Conservation (phyloP, 2,888 invertebrate species). For the Nowickia ferox region DNA sequence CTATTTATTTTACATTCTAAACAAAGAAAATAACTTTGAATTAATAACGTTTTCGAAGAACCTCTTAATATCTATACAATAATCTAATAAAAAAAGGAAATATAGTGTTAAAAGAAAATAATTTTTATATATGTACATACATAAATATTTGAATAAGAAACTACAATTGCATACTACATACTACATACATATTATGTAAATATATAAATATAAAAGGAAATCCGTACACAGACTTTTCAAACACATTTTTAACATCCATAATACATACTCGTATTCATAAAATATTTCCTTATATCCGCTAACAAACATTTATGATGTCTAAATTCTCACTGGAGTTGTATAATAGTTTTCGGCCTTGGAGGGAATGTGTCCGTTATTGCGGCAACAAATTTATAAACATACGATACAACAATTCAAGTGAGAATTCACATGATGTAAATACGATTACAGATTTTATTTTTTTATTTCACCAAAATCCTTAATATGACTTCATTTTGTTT, state of each 20-base stretch:
- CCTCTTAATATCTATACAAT: constrained; percentile 1
- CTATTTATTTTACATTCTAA: not conserved
- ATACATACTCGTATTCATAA: too few species aligned
- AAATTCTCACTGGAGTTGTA: too few species aligned
- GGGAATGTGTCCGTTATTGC: too few species aligned
- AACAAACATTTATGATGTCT: not conserved
- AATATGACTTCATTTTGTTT: not conserved
- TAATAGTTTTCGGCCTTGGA: too few species aligned
- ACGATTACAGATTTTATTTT: not conserved
- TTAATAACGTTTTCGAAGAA: not conserved
- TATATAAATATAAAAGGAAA: constrained; percentile 8
- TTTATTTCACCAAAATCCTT: too few species aligned
- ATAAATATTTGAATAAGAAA: constrained; percentile 18
- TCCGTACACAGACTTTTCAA: constrained; percentile 14
- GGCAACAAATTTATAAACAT: too few species aligned
- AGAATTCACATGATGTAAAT: not conserved
- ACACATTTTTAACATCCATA: constrained; percentile 10
- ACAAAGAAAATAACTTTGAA: not conserved
- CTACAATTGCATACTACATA: too few species aligned
- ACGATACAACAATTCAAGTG: not conserved
- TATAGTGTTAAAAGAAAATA: not conserved
- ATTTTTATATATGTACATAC: constrained; percentile 12
- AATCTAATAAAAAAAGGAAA: not conserved
- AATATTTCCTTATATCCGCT: not conserved
- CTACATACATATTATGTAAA: too few species aligned